Conservation (phyloP, 1,140 invertebrate genomes). For the Drosophila tsacasi region DNA sequence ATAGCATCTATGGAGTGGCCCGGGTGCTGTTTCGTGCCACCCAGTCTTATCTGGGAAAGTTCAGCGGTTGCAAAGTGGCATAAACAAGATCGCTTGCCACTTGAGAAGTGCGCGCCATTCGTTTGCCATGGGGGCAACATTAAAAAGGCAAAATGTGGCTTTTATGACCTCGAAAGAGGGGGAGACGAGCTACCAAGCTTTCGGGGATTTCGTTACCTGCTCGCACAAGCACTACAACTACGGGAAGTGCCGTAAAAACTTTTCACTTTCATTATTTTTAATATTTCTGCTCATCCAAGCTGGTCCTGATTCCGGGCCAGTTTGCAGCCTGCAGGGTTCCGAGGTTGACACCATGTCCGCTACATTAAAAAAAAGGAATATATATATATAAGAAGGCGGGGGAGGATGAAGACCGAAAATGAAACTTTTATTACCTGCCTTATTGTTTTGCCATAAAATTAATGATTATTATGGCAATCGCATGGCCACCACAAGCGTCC, state of each 20-base stretch:
- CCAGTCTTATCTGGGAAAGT: conserved; percentile 57
- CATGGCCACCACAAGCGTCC: conserved; percentile 69
- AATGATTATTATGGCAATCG: conserved; percentile 83
- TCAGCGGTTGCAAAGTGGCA: conserved; percentile 61
- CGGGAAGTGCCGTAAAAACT: conserved; percentile 64
- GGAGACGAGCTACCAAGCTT: background rate
- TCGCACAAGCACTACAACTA: conserved; percentile 30
- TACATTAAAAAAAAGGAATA: conserved; percentile 38
- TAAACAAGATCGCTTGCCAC: conserved; percentile 80
- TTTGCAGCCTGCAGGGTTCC: conserved; percentile 13
- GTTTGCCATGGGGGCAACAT: conserved; percentile 49
- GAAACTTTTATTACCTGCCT: conserved; percentile 84
- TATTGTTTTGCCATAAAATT: conserved; percentile 83
- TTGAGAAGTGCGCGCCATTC: conserved; percentile 68
- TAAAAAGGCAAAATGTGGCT: conserved; percentile 80
- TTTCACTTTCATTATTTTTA: conserved; percentile 83
- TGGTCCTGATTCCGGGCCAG: conserved; percentile 14
- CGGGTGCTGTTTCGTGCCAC: background rate
- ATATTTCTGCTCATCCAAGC: conserved; percentile 55
- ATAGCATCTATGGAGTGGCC: conserved; percentile 1
- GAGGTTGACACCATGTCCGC: conserved; percentile 36
- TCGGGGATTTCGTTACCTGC: conserved; percentile 12
- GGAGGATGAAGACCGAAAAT: conserved; percentile 61
- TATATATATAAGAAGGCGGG: background rate
- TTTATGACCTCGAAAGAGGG: conserved; percentile 54